Conservation (phyloP, 2,888 invertebrate genomes). For the Leucophenga montana region DNA sequence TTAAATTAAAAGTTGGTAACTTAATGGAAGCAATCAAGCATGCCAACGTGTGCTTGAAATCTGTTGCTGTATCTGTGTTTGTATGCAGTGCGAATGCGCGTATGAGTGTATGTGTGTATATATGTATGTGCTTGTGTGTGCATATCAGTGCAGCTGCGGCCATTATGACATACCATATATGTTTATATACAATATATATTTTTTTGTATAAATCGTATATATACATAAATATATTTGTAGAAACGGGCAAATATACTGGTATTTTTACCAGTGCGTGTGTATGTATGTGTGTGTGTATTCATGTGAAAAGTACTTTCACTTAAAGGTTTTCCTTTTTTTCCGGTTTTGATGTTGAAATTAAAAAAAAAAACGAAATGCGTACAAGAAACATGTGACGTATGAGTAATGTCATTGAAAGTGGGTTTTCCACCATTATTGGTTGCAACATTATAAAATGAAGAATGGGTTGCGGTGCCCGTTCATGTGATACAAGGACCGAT, state of each 20-base stretch:
- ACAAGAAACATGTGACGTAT: not conserved
- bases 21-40: slow-evolving; percentile 21
- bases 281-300: not conserved
- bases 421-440: too few species aligned
- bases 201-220: too few species aligned
- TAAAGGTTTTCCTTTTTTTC: too few species aligned
- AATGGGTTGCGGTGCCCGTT: too few species aligned
- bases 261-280: not conserved
- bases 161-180: not conserved
- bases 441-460: too few species aligned
- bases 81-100: too few species aligned
- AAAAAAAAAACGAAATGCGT: not conserved
- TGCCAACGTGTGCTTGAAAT: slow-evolving; percentile 4
- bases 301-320: not conserved
- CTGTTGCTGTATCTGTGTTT: too few species aligned
- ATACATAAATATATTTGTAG: not conserved
- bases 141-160: not conserved
- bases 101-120: not conserved
- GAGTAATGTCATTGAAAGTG: not conserved
- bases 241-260: not conserved
- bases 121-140: not conserved
- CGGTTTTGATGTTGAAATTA: not conserved
- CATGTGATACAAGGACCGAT: too few species aligned
- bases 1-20: slow-evolving; percentile 20
- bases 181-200: too few species aligned